Evolutionary conservation across 2,797 vertebrate species (phyloP).

Genomic region (Amblyraja radiata): DNA sequence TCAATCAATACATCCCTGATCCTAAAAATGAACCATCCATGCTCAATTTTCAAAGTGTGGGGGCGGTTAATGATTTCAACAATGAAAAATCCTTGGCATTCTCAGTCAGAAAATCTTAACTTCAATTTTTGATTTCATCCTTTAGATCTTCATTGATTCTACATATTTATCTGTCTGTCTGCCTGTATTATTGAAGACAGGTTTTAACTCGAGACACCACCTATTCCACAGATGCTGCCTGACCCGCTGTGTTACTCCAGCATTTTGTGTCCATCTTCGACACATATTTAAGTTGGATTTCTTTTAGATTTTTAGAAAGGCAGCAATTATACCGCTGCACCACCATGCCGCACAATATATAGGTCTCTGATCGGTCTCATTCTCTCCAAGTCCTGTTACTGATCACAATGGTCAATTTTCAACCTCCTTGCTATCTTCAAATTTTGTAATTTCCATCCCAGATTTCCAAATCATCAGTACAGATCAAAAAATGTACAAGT

Average conservation of each 20-base stretch:
- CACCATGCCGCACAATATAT: too few relatives aligned
- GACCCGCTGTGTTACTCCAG: too few relatives aligned
- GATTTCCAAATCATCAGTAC: too few relatives aligned
- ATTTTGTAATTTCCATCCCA: background rate
- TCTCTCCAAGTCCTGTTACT: too few relatives aligned
- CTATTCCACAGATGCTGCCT: too few relatives aligned
- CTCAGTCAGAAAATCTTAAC: background rate
- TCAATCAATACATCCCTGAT: background rate
- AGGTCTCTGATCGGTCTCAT: too few relatives aligned
- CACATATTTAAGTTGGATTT: too few relatives aligned
- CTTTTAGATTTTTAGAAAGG: too few relatives aligned
- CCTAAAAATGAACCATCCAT: background rate
- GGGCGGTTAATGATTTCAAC: background rate
- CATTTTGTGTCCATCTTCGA: too few relatives aligned
- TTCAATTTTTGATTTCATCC: conserved; percentile 1
- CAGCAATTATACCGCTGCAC: too few relatives aligned
- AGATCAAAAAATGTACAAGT: background rate
- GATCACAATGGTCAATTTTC: too few relatives aligned
- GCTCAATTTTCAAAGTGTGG: background rate
- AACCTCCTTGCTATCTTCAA: background rate
- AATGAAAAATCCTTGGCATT: background rate
- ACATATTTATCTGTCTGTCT: background rate
- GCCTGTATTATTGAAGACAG: background rate
- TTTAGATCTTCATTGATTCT: background rate
- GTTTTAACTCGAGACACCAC: too few relatives aligned